Evolutionary conservation across 2,888 invertebrate genomes (phyloP).

Genomic region (Philaethria dido): DNA sequence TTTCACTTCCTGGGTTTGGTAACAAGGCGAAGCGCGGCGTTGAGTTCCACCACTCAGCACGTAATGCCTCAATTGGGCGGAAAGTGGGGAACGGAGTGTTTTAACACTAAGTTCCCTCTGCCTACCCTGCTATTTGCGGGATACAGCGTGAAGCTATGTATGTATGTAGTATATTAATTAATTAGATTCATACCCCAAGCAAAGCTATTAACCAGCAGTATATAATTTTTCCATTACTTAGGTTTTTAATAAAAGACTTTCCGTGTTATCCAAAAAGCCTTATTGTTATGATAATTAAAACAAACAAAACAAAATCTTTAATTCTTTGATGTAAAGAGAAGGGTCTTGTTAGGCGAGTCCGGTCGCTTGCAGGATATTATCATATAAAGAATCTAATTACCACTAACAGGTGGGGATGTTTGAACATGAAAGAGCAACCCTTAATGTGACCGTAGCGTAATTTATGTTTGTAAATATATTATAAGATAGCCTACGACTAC

Average conservation of each 20-base stretch:
- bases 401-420: conserved; percentile 62
- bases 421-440: conserved; percentile 38
- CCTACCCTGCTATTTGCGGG: too few species aligned
- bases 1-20: too few species aligned
- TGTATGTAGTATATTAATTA: not conserved
- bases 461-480: not conserved
- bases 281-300: conserved; percentile 11
- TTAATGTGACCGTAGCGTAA: conserved; percentile 5
- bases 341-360: conserved; percentile 54
- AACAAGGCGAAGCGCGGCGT: too few species aligned
- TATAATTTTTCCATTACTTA: not conserved
- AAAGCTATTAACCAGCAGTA: not conserved
- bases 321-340: conserved; percentile 24
- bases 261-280: not conserved
- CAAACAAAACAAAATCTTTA: conserved; percentile 13
- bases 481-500: too few species aligned
- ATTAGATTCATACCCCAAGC: not conserved
- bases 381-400: conserved; percentile 75
- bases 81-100: too few species aligned
- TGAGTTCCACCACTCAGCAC: too few species aligned
- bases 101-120: too few species aligned
- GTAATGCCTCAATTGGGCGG: too few species aligned
- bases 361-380: conserved; percentile 52
- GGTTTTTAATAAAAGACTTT: not conserved
- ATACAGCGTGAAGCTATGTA: too few species aligned